Evolutionary conservation across 2,797 vertebrate species (phyloP), one percentile per base, ranked within the genome.

Genomic region (Tinamus major): DNA sequence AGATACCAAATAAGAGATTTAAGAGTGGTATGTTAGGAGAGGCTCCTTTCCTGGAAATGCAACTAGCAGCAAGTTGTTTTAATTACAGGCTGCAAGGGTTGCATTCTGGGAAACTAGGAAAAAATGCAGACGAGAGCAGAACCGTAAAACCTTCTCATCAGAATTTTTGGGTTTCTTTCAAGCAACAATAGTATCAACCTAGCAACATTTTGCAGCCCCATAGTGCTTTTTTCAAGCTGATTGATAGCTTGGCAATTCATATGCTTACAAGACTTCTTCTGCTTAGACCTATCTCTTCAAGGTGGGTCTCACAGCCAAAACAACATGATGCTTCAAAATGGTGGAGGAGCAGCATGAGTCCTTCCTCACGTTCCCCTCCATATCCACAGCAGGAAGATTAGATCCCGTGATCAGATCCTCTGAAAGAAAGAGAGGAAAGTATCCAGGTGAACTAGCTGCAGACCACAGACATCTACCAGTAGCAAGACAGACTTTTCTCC

Each of bases 1-100:
- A 0, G 0, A 41, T 85, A 94, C 71, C 64, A 89, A 94, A 79
- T 31, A 64, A 63, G 61, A 90, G 58, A 83, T 80, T 82, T 89
- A 94, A 93, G 74, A 92, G 72, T 53, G 83, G 70, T 80, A 76
- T 35, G 26, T 77, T 82, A 94, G 72, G 85, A 88, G 61, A 92
- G 87, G 29, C 13, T 95, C 21, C 80, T 85, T 93, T 87, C 75
- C 91, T 85, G 88, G 67, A 92, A 92, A 94, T 87, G 89, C 85
- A 95, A 95, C 96, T 87, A 92, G 85, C 58, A 90, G 84, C 92
- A 94, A 90, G 92, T 90, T 94, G 84, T 68, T 95, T 96, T 96
- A 96, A 95, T 96, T 90, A 93, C 70, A 93, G 91, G 61, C 84
- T 96, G 6, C 70, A 82, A 84, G 78, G 37, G 21, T 53, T 58